Evolutionary conservation across 1,140 invertebrate species (phyloP), one percentile per base, ranked within the genome.

Genomic region (Drosophila kohkoa): DNA sequence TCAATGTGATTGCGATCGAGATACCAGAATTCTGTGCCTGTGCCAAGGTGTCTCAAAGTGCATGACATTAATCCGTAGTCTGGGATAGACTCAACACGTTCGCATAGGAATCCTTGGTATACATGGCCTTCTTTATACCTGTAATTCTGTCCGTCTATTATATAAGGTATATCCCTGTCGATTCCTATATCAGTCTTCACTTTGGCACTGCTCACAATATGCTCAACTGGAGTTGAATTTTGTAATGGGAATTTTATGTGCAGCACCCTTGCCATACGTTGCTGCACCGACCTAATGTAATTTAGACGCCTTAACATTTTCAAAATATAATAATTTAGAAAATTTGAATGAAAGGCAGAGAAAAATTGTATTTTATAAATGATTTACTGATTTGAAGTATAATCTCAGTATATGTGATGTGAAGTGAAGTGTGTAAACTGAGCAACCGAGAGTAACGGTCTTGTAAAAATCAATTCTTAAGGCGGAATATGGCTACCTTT

Each of bases 1-100:
- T 98, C 99, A 1, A 93, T 92, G 92, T 99, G 98, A 76, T 98
- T 96, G 80, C 97, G 93, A 71, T 96, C 95, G 72, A 99, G 93
- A 94, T 99, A 98, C 51, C 99, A 93, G 93, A 98, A 97, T 83
- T 98, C 94, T 0, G 98, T 97, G 65, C 97, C 96, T 1, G 97
- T 98, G 79, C 94, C 94, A 54, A 96, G 92, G 91, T 99, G 98
- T 13, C 94, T 93, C 7, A 99, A 92, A 32, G 94, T 93, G 28
- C 97, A 94, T 0, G 97, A 96, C 4, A 95, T 96, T 55, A 98
- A 93, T 69, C 96, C 95, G 82, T 98, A 96, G 70, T 97, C 96
- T 25, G 95, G 94, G 28, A 97, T 94, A 16, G 93, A 82, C 72
- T 95, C 93, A 0, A 96, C 83, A 68, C 95, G 93, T 30, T 94